Conservation (phyloP, 2,888 invertebrate species). For the Orchesella flavescens region DNA sequence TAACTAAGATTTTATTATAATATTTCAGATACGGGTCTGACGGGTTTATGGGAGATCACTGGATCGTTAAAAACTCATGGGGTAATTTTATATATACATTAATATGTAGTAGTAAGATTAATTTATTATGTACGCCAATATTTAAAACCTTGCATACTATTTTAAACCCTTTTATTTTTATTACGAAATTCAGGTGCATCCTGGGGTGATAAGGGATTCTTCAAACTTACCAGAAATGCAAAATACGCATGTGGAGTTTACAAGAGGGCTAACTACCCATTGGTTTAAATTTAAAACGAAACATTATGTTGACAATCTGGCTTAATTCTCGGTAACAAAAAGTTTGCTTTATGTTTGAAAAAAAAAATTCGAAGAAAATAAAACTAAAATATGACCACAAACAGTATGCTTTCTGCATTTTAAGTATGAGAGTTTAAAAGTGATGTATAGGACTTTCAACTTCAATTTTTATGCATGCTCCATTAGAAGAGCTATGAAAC, state of each 20-base stretch:
- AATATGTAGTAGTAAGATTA: neutral
- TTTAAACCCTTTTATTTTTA: neutral
- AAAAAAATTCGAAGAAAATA: too few species aligned
- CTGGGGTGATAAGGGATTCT: slow-evolving; percentile 91
- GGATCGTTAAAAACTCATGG: slow-evolving; percentile 93
- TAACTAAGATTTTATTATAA: neutral
- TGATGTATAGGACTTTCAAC: too few species aligned
- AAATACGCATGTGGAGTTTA: slow-evolving; percentile 92
- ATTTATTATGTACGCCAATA: neutral
- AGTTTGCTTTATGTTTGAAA: too few species aligned
- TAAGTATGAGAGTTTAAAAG: too few species aligned
- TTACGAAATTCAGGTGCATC: slow-evolving; percentile 72
- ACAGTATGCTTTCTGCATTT: too few species aligned
- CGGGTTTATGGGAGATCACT: slow-evolving; percentile 83
- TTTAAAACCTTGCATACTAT: too few species aligned
- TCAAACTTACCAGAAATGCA: slow-evolving; percentile 89
- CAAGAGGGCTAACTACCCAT: slow-evolving; percentile 86
- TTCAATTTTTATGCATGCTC: too few species aligned
- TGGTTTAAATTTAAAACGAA: too few species aligned
- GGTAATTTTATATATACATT: slow-evolving; percentile 73
- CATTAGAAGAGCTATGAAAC: too few species aligned
- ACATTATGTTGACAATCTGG: too few species aligned
- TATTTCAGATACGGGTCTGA: slow-evolving; percentile 82
- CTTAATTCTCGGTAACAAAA: too few species aligned
- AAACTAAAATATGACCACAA: too few species aligned